Evolutionary conservation across 2,113 vertebrate species (phyloP).

Genomic region (Cyrtonyx montezumae): DNA sequence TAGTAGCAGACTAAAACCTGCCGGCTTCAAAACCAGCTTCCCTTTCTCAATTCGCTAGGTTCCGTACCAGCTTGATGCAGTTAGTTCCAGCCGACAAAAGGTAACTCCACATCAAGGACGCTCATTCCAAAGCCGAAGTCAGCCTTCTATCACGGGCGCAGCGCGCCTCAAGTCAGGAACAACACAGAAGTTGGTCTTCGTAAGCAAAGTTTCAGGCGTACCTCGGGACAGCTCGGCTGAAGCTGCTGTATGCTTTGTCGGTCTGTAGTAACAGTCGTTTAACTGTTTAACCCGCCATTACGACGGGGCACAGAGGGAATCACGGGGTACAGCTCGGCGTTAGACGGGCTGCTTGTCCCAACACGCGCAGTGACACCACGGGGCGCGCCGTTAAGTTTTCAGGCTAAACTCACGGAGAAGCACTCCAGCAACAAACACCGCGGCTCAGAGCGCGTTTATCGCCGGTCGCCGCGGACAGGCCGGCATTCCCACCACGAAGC

Average conservation of each 20-base stretch:
- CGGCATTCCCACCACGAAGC: neutral
- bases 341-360: slow-evolving; percentile 10
- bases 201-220: neutral
- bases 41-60: neutral
- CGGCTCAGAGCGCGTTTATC: rapidly evolving
- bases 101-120: neutral
- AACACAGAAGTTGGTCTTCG: neutral
- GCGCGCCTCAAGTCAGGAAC: neutral
- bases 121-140: neutral
- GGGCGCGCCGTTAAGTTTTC: slow-evolving; percentile 9
- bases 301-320: neutral
- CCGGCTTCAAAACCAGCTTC: neutral
- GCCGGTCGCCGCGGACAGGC: rapidly evolving
- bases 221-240: neutral
- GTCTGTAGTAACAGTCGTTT: neutral
- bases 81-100: neutral
- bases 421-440: neutral
- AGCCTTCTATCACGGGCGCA: neutral
- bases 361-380: slow-evolving; percentile 4
- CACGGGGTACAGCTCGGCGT: neutral
- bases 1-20: neutral
- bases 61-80: neutral
- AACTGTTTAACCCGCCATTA: neutral
- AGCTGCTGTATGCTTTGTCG: neutral
- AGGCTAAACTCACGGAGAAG: neutral